Percentiles rank a stretch among this genome's conserved stretches.
phyloP scores from a whole-genome alignment of 2,797 vertebrate species.

The Crenuchus spilurus region DNA sequence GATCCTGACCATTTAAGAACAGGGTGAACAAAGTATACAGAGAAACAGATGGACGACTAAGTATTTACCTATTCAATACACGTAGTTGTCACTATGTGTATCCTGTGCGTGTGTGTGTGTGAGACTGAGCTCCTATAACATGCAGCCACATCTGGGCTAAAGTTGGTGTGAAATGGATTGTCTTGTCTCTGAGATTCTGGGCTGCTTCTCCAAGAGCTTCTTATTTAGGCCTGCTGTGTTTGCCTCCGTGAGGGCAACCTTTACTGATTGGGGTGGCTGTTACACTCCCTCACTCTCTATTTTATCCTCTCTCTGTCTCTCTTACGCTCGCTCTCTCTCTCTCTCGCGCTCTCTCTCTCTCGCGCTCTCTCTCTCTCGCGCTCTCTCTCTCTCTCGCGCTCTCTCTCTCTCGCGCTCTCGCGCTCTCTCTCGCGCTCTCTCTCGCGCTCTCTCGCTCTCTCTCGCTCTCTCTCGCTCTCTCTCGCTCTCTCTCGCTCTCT shows the following conservation, averaged over 20 bases:
- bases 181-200: conserved; percentile 43
- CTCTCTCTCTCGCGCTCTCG: too few species aligned
- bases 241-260: conserved; percentile 13
- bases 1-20: too few species aligned
- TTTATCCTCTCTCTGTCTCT: not conserved
- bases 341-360: not conserved
- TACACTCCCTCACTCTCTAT: too few species aligned
- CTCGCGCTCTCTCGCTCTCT: too few species aligned
- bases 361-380: not conserved
- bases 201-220: conserved; percentile 47
- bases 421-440: too few species aligned
- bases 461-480: not conserved
- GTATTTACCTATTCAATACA: too few species aligned
- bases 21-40: too few species aligned
- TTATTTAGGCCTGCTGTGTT: conserved; percentile 45
- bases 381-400: not conserved
- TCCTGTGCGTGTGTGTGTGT: conserved; percentile 14
- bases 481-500: not conserved
- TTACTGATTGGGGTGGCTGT: conserved; percentile 16
- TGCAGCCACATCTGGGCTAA: conserved; percentile 52
- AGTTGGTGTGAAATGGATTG: conserved; percentile 57
- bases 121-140: conserved; percentile 24
- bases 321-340: too few species aligned
- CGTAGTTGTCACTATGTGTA: not conserved
- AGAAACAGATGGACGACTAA: too few species aligned